These are phyloP conservation scores for Epicampocera succincta DNA, from an alignment of 2,888 invertebrate genomes.

Conservation along the genomic window DNA sequence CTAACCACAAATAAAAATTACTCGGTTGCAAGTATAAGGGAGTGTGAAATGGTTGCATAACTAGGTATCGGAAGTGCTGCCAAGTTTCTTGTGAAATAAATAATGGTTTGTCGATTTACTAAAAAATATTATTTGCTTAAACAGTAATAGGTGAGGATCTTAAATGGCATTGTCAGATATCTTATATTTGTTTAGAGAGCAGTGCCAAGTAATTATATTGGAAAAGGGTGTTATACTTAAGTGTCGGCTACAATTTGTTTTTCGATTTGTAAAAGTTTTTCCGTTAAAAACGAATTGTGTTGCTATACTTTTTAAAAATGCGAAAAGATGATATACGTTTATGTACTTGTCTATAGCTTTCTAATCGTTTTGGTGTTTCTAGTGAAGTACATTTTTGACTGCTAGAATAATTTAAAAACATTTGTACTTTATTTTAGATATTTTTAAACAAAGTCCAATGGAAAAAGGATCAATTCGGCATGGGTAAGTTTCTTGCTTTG, in stretches of 20 bases:
- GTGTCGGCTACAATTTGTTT: too few relatives aligned
- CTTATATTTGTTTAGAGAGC: not conserved
- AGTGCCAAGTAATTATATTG: not conserved
- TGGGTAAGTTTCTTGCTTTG: conserved; percentile 81
- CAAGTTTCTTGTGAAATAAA: not conserved
- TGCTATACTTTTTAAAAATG: too few relatives aligned
- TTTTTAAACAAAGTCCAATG: conserved; percentile 79
- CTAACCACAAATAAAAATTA: not conserved
- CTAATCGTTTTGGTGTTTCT: too few relatives aligned
- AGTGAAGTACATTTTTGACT: not conserved
- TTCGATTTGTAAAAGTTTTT: too few relatives aligned
- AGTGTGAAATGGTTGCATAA: conserved; percentile 18
- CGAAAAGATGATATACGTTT: too few relatives aligned
- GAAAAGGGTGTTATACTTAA: too few relatives aligned
- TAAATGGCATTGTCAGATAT: not conserved
- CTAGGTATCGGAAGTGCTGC: conserved; percentile 30
- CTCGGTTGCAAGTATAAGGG: conserved; percentile 15
- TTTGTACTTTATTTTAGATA: conserved; percentile 74
- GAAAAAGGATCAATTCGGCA: conserved; percentile 80
- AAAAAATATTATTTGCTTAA: not conserved
- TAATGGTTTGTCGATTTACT: conserved; percentile 3
- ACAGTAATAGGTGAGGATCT: too few relatives aligned
- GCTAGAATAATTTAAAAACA: too few relatives aligned
- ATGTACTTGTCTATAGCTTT: too few relatives aligned
- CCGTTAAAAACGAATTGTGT: too few relatives aligned